A percentile compares a stretch with the other conserved stretches of the same genome.
phyloP scores from a whole-genome alignment of 2,888 invertebrate genomes.

The Melieria omissa region DNA sequence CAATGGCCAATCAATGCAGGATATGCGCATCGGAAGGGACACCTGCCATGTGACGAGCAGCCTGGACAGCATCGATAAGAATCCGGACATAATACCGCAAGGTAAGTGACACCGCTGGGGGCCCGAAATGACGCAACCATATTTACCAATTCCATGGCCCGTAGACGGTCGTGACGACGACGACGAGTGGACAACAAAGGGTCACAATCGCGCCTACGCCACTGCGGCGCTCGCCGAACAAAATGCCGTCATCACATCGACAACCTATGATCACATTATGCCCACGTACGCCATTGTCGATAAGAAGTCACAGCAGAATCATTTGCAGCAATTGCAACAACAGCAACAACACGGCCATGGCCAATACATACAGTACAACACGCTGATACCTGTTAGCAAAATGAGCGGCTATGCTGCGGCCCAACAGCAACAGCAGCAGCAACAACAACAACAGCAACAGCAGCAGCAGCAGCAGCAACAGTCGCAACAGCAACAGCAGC shows the following conservation, averaged over 20 bases:
- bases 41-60: slow-evolving; percentile 65
- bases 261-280: slow-evolving; percentile 63
- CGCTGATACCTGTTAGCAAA: slow-evolving; percentile 65
- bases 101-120: slow-evolving; percentile 36
- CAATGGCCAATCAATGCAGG: slow-evolving; percentile 65
- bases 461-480: slow-evolving; percentile 50
- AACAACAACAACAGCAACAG: slow-evolving; percentile 53
- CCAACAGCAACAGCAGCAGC: slow-evolving; percentile 58
- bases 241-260: slow-evolving; percentile 63
- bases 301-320: slow-evolving; percentile 57
- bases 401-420: slow-evolving; percentile 58
- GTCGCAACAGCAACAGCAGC: slow-evolving; percentile 10
- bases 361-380: slow-evolving; percentile 65
- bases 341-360: slow-evolving; percentile 52
- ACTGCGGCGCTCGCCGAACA: slow-evolving; percentile 67
- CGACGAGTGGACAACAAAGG: slow-evolving; percentile 66
- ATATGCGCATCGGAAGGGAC: slow-evolving; percentile 62
- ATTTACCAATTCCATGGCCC: background rate
- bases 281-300: slow-evolving; percentile 65
- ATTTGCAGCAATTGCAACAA: slow-evolving; percentile 49
- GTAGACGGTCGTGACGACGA: slow-evolving; percentile 66
- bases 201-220: slow-evolving; percentile 64
- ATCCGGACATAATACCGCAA: slow-evolving; percentile 68
- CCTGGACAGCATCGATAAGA: slow-evolving; percentile 67
- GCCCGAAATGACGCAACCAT: no score